phyloP scores from a whole-genome alignment of 2,888 invertebrate species.

The Ornithoptera priamus region DNA sequence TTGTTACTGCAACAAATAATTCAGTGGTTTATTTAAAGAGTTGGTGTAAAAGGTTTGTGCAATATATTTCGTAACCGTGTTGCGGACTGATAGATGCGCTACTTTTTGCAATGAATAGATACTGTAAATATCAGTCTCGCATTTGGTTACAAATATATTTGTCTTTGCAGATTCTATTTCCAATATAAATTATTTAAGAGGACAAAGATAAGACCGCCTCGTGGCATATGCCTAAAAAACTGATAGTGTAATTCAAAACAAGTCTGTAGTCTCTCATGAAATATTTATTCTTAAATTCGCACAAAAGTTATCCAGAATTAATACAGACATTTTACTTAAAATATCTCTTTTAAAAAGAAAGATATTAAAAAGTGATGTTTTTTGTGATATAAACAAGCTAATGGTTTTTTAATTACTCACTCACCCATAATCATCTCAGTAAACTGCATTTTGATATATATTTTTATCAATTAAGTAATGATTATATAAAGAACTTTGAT shows the following conservation, averaged over 20 bases:
- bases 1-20: conserved; percentile 5
- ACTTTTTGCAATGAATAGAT: conserved; percentile 6
- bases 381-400: too few species aligned
- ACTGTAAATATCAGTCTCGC: not conserved
- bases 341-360: too few species aligned
- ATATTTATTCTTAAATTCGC: not conserved
- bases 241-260: conserved; percentile 1
- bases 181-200: not conserved
- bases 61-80: conserved; percentile 15
- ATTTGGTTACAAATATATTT: not conserved
- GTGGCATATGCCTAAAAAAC: not conserved
- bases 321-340: too few species aligned
- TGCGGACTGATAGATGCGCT: conserved; percentile 23
- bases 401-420: too few species aligned
- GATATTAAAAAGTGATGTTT: too few species aligned
- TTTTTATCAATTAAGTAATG: too few species aligned
- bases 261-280: not conserved
- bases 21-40: conserved; percentile 7
- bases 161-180: not conserved
- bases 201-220: not conserved
- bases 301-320: not conserved
- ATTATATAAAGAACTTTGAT: too few species aligned
- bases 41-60: conserved; percentile 14
- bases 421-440: too few species aligned
- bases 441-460: too few species aligned